Evolutionary conservation across 2,888 invertebrate species (phyloP).

Genomic region (Tetranychus piercei): DNA sequence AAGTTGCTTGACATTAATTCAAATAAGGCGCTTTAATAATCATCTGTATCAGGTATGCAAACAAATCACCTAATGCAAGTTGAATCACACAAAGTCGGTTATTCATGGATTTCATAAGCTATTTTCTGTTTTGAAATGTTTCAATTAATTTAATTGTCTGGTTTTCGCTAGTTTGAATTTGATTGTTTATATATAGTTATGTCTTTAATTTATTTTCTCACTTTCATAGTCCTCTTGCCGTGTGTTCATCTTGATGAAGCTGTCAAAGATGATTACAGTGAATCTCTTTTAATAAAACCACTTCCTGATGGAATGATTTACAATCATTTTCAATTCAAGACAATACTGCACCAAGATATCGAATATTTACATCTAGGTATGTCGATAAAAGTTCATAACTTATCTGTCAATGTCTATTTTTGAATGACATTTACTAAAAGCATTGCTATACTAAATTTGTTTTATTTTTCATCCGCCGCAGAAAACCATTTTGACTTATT

Average conservation of each 20-base stretch:
- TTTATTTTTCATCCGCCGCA: constrained; percentile 34
- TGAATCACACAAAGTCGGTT: too few species aligned
- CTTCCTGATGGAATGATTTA: constrained; percentile 64
- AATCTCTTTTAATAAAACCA: constrained; percentile 72
- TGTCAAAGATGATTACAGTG: constrained; percentile 32
- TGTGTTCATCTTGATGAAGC: neutral
- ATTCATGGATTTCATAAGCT: too few species aligned
- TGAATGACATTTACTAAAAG: too few species aligned
- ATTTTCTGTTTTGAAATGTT: too few species aligned
- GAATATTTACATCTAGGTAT: constrained; percentile 2
- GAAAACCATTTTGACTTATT: constrained; percentile 68
- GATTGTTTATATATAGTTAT: too few species aligned
- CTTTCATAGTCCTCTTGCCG: neutral
- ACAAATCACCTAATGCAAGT: too few species aligned
- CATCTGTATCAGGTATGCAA: too few species aligned
- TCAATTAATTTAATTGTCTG: too few species aligned
- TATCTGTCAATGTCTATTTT: neutral
- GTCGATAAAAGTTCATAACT: neutral
- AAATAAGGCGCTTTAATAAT: too few species aligned
- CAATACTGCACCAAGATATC: constrained; percentile 15
- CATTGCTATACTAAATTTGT: neutral
- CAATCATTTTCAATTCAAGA: constrained; percentile 63
- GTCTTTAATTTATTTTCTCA: too few species aligned
- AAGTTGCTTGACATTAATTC: too few species aligned
- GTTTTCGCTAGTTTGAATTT: too few species aligned